Evolutionary conservation across 1,140 invertebrate species (phyloP).

Genomic region (Drosophila littoralis): DNA sequence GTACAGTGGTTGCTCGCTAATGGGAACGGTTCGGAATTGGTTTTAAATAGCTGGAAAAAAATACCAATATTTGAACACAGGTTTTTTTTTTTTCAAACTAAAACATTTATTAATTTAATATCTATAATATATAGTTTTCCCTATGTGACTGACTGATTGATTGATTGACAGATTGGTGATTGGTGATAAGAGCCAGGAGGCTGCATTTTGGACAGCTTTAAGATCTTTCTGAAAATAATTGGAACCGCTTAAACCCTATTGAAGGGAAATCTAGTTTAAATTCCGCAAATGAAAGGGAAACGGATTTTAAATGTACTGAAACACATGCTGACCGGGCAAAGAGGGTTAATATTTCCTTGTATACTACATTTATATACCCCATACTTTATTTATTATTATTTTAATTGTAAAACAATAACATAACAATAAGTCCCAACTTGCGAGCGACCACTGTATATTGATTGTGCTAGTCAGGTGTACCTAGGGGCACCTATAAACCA

Average conservation of each 20-base stretch:
- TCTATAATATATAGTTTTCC: background rate
- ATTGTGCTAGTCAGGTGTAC: background rate
- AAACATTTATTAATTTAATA: too few relatives aligned
- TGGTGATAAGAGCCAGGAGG: background rate
- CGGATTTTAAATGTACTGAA: too few relatives aligned
- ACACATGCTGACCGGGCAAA: too few relatives aligned
- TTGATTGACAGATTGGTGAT: background rate
- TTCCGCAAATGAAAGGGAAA: too few relatives aligned
- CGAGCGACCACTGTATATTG: slow-evolving; percentile 4
- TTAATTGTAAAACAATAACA: background rate
- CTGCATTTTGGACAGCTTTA: too few relatives aligned
- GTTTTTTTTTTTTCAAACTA: too few relatives aligned
- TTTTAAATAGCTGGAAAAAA: too few relatives aligned
- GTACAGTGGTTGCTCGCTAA: slow-evolving; percentile 5
- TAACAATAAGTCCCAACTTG: background rate
- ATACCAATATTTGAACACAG: too few relatives aligned
- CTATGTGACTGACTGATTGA: background rate
- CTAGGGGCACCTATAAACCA: background rate
- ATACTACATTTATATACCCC: background rate
- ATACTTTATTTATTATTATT: background rate
- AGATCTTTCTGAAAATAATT: too few relatives aligned
- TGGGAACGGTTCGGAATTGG: background rate
- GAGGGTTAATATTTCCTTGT: too few relatives aligned
- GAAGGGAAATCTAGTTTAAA: too few relatives aligned
- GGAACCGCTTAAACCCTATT: too few relatives aligned